Evolutionary conservation across 2,888 invertebrate genomes (phyloP), one percentile per base, ranked within the genome.

Genomic region (Lordiphosa fenestrarum): DNA sequence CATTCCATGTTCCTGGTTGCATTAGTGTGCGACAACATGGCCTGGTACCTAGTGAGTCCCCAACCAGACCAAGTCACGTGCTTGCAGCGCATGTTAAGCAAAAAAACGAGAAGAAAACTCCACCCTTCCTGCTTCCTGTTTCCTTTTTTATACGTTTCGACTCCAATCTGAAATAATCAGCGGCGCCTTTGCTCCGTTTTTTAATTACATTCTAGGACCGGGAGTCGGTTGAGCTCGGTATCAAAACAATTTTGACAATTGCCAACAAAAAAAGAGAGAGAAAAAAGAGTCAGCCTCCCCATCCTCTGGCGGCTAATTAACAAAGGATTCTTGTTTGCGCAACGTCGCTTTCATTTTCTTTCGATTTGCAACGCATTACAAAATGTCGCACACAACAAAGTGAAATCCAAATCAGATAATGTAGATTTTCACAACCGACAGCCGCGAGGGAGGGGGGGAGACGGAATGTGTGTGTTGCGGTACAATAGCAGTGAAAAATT

Each of bases 321-420:
- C 81, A 75, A 74, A 80, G 72, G 72, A 73, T 49, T 66, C 63
- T 30, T 65, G 63, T 47, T 62, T 62, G 54, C 64, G 35, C 65
- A 62, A 61, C 15, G 54, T 49, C 41, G 37, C 33, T 50, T 55
- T 55, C 40, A 35, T 36, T 52, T 35, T 33, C 23, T 72, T 83
- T 75, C 81, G 81, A 77, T 77, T 77, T 68, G 65, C 76, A 44
- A 73, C 77, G 84, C 81, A 80, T 76, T 83, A 80, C 76, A 59
- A 61, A 69, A 80, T 69, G 75, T 71, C 53, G 33, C 19, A 35
- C 53, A 61, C 60, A 54, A 60, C 58, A 78, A 78, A 71, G 71
- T 53, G 61, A 58, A 69, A 53, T 54, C 47, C 51, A 64, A 56
- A 49, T 66, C 74, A 61, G 69, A 74, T 69, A 82, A 76, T 74